Conservation (phyloP, 2,888 invertebrate species). For the Malthinus flaveolus region DNA sequence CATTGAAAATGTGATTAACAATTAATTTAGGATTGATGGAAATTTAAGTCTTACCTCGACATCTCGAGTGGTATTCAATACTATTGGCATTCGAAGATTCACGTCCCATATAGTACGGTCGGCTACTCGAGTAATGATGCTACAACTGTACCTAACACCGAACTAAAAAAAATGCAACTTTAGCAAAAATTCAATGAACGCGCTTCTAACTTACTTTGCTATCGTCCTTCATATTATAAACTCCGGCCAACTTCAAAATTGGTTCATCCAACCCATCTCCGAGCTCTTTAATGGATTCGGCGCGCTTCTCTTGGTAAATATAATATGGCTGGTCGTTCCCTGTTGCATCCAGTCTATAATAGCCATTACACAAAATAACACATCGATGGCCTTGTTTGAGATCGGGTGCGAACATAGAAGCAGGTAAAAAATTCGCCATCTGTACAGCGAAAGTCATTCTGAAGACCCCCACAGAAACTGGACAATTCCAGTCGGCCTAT, state of each 20-base stretch:
- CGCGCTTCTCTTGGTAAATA: conserved; percentile 3
- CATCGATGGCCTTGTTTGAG: not conserved
- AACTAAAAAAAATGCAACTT: conserved; percentile 5
- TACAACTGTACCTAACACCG: conserved; percentile 6
- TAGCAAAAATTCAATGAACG: too few species aligned
- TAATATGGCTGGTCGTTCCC: conserved; percentile 11
- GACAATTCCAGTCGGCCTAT: not conserved
- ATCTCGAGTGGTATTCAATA: conserved; percentile 5
- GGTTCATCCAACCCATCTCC: not conserved
- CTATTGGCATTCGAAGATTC: conserved; percentile 14
- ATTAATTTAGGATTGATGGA: not conserved
- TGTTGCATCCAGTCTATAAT: conserved; percentile 8
- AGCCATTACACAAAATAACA: conserved; percentile 15
- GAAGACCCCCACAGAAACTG: not conserved
- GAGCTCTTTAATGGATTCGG: not conserved
- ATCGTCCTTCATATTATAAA: not conserved
- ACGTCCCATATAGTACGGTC: conserved; percentile 6
- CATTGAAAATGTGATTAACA: too few species aligned
- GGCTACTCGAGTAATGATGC: conserved; percentile 11
- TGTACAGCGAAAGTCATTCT: too few species aligned
- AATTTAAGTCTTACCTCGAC: conserved; percentile 9
- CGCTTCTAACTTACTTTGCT: not conserved
- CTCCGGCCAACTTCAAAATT: conserved; percentile 12
- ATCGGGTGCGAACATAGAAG: conserved; percentile 6
- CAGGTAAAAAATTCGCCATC: too few species aligned